Percentiles rank a stretch among this genome's conserved stretches.
These are phyloP conservation scores for Batillaria attramentaria DNA, from an alignment of 1,140 invertebrate genomes.

Conservation along the genomic window DNA sequence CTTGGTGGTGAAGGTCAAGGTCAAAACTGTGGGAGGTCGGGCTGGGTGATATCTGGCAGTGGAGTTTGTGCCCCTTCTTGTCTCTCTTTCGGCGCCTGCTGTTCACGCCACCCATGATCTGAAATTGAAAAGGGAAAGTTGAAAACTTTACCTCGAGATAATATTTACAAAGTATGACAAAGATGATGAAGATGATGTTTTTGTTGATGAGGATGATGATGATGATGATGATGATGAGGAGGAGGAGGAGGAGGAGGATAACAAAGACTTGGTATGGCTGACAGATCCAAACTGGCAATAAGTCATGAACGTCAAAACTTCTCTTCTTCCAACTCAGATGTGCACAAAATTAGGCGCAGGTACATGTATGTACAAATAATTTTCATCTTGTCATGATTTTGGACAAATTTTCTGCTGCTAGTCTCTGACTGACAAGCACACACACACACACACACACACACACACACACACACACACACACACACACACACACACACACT, in stretches of 20 bases:
- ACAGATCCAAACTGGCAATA: neutral
- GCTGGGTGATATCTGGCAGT: neutral
- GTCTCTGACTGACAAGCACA: neutral
- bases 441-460: too few relatives aligned
- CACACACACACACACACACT: too few relatives aligned
- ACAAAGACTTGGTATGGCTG: too few relatives aligned
- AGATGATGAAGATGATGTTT: neutral
- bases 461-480: too few relatives aligned
- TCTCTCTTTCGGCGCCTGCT: slow-evolving; percentile 12
- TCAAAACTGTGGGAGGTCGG: neutral
- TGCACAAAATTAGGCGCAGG: neutral
- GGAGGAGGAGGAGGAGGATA: too few relatives aligned
- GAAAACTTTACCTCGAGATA: neutral
- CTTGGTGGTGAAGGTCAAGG: slow-evolving; percentile 16
- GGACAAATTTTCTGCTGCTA: neutral
- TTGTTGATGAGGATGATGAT: neutral
- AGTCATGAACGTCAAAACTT: neutral
- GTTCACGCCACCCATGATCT: slow-evolving; percentile 24
- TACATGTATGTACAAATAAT: neutral
- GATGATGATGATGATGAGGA: neutral
- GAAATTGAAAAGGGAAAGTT: neutral
- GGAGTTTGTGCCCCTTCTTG: neutral
- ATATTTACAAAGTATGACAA: neutral
- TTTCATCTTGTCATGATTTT: neutral
- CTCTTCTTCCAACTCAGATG: neutral